A percentile compares a stretch with the other conserved stretches of the same genome.
These are phyloP conservation scores for Melanerpes formicivorus DNA, from an alignment of 2,113 vertebrate genomes.

Conservation along the genomic window DNA sequence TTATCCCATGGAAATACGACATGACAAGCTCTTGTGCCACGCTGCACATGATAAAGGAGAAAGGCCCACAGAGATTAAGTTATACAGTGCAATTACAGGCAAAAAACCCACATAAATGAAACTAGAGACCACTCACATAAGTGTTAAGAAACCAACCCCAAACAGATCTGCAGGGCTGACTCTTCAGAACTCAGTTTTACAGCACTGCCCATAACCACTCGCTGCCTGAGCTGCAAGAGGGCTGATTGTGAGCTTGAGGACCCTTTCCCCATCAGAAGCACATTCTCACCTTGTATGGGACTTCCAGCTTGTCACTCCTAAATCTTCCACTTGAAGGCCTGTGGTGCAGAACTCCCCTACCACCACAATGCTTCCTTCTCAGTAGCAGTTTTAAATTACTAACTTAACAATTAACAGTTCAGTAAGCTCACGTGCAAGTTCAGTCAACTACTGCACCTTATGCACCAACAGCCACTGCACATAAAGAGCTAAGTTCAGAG, in stretches of 20 bases:
- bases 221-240: neutral
- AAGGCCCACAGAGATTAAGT: neutral
- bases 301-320: neutral
- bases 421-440: neutral
- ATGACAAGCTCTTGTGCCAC: neutral
- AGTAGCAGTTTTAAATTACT: neutral
- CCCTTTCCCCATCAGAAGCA: neutral
- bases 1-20: neutral
- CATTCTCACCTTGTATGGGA: neutral
- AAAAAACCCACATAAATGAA: neutral
- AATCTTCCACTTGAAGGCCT: neutral
- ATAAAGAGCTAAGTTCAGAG: neutral
- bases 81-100: neutral
- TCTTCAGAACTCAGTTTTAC: neutral
- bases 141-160: neutral
- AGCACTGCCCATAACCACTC: neutral
- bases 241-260: neutral
- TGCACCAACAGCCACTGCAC: neutral
- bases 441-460: neutral
- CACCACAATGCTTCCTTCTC: neutral
- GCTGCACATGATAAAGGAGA: neutral
- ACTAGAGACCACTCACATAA: neutral
- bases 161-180: neutral
- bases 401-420: neutral
- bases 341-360: neutral